Percentiles rank a stretch among this genome's conserved stretches.
phyloP scores from a whole-genome alignment of 1,140 invertebrate genomes.

The Schlechtendalia chinensis region DNA sequence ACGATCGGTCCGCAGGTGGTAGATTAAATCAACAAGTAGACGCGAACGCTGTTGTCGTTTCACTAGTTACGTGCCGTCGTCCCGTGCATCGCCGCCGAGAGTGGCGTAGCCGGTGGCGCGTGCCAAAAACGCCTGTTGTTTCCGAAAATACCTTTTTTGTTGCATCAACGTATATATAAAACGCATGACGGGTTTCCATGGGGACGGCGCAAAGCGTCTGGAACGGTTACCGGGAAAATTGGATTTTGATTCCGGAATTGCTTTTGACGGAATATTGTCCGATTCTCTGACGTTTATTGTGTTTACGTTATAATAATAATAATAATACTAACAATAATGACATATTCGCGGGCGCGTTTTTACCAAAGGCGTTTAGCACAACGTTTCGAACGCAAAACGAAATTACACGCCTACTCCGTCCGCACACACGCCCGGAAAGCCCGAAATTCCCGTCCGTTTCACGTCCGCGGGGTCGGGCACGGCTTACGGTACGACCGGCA shows the following conservation, averaged over 20 bases:
- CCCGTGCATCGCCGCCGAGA: conserved; percentile 16
- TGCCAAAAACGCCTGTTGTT: conserved; percentile 45
- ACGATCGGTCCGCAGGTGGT: conserved; percentile 12
- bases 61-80: conserved; percentile 24
- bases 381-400: conserved; percentile 1
- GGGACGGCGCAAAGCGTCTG: conserved; percentile 33
- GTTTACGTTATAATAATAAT: conserved; percentile 5
- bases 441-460: too few relatives aligned
- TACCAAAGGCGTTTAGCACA: not conserved
- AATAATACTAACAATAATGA: conserved; percentile 8
- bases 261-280: conserved; percentile 32
- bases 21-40: conserved; percentile 43
- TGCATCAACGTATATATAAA: conserved; percentile 20
- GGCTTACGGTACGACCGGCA: too few relatives aligned
- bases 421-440: too few relatives aligned
- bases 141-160: conserved; percentile 43
- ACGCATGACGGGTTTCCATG: conserved; percentile 31
- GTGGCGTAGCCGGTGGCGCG: conserved; percentile 38
- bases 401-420: too few relatives aligned
- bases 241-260: conserved; percentile 43
- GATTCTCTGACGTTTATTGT: conserved; percentile 5
- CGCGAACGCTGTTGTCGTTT: conserved; percentile 25
- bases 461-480: too few relatives aligned
- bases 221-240: conserved; percentile 37
- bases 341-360: not conserved